Base-by-base conservation (phyloP, 2,113 vertebrate species). In the Epinephelus cyanopodus region DNA sequence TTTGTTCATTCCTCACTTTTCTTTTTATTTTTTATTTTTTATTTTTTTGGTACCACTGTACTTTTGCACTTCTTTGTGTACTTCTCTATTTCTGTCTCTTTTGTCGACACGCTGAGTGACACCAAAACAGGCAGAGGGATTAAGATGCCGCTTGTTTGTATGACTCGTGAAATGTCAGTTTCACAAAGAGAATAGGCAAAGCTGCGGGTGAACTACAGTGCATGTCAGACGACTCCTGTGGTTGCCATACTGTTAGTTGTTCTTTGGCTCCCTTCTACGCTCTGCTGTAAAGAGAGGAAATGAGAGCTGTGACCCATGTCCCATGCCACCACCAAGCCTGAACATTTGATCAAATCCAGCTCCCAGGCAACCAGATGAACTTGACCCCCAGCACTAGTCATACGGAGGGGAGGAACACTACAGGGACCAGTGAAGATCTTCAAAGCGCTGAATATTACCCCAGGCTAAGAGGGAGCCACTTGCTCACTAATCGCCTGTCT, bases 401-500 rank as follows among this genome's bases (percentile, higher is more conserved):
- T 85, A 82, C 25, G 63, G 82, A 87, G 66, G 76, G 84, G 70
- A 82, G 76, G 74, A 63, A 84, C 81, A 84, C 89, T 79, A 52
- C 53, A 74, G 90, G 87, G 88, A 89, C 82, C 13, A 72, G 53
- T 81, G 73, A 70, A 83, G 82, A 82, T 91, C 87, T 89, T 91
- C 91, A 93, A 94, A 90, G 89, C 56, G 7, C 19, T 54, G 86
- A 81, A 77, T 85, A 53, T 84, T 83, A 76, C 92, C 85, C 78
- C 56, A 2, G 88, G 90, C 90, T 83, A 90, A 91, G 81, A 93
- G 90, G 85, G 74, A 90, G 87, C 86, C 85, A 84, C 90, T 92
- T 88, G 85, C 89, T 91, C 80, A 72, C 85, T 94, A 92, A 93
- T 93, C 73, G 89, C 71, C 82, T 92, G 85, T 86, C 91, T 89